Evolutionary conservation across 2,888 invertebrate species (phyloP), one percentile per base, ranked within the genome.

Genomic region (Norana najaformis): DNA sequence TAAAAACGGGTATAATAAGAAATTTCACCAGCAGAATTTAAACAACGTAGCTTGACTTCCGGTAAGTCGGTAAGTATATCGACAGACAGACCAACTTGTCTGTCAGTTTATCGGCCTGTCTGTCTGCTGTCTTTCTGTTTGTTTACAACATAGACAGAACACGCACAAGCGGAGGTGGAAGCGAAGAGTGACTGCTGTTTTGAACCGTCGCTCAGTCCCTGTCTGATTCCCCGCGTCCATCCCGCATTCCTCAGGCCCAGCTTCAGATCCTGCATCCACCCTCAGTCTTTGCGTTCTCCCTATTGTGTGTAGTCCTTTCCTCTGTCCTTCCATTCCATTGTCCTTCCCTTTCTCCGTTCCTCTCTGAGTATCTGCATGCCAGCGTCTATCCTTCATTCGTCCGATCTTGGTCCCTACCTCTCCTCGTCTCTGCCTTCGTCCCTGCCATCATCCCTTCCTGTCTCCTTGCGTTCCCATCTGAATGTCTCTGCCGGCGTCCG

Each of bases 111-210:
- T 69, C n/a, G 8, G 16, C n/a, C 69, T 69, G n/a, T 69, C 23
- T 47, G 47, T 47, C 47, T 47, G 47, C 23, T 47, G 47, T 47
- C 47, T 47, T 20, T 23, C 47, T 47, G 47, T 47, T 23, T 47
- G 47, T 47, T 23, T 4, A 23, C 23, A 11, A 1, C 20, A 47
- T 11, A 23, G 47, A 47, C 47, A 47, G 47, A 47, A 47, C 4
- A 47, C 20, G 20, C 3, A 23, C 20, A 69, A n/a, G 69, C 8
- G 13, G 41, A 18, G 41, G 18, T 69, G 11, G 69, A 69, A n/a
- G n/a, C n/a, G 69, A 69, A 69, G 69, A 69, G 30, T n/a, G 69
- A 69, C 69, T n/a, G 69, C 69, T 69, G 69, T n/a, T 69, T n/a
- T 8, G 47, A 20, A 4, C 47, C 23, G 23, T 47, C 4, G 20